Evolutionary conservation across 2,888 invertebrate species (phyloP), one percentile per base, ranked within the genome.

Genomic region (Apoda limacodes): DNA sequence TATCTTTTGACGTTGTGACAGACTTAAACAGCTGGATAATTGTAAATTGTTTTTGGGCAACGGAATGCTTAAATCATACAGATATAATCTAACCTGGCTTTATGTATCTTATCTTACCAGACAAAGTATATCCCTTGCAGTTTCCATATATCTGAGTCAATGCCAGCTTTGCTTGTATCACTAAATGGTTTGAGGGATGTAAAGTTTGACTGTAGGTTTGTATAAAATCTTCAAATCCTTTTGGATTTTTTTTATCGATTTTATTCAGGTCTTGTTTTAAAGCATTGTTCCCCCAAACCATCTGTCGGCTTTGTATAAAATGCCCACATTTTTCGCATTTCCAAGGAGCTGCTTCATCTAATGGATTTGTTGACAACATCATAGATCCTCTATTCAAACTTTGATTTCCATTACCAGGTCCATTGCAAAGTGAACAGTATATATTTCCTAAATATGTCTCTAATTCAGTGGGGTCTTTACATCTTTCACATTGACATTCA

Each of bases 81-180:
- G 9, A 28, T 4, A 5, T 15, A n/a, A 6, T 22, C 5, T 12
- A 12, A 29, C 17, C 19, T 30, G 9, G 5, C 6, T 7, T 30
- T 27, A 40, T 13, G 19, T n/a, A n/a, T n/a, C n/a, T n/a, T n/a
- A n/a, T n/a, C 45, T 47, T 60, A 87, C 87, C 86, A 52, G 76
- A 49, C 43, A 85, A 63, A 17, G 52, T 50, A 48, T 80, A 86
- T 43, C 84, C 85, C 33, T 82, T 71, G 4, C 69, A 63, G 57
- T 84, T 85, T 35, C 88, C 88, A 52, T 89, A 89, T 40, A 89
- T 78, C 57, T 90, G 89, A 26, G 84, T 74, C 19, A 90, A 63
- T 3, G 87, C 86, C 52, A 88, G 83, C 53, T 90, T 89, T 1
- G 87, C 84, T 53, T 88, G 85, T 10, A 89, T 59, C 1, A 88